Evolutionary conservation across 2,113 vertebrate species (phyloP).

Genomic region (Isichthys henryi): DNA sequence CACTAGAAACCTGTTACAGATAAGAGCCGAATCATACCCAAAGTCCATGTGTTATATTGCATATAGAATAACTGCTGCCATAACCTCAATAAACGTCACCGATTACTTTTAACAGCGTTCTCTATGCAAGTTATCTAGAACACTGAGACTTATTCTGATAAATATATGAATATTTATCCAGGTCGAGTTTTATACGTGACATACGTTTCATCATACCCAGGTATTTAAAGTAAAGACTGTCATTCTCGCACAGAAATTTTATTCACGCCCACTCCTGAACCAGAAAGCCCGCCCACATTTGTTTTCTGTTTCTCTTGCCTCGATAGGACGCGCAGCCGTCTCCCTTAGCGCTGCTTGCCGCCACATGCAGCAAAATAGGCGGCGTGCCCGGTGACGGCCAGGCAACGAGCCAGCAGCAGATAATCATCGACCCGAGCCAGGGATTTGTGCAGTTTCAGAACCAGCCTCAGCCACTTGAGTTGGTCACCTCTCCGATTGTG

Average conservation of each 20-base stretch:
- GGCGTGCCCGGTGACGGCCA: conserved; percentile 84
- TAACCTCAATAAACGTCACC: not conserved
- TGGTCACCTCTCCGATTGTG: conserved; percentile 90
- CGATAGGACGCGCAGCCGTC: conserved; percentile 98
- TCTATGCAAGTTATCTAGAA: not conserved
- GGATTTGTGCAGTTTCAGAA: conserved; percentile 87
- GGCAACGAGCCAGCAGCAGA: conserved; percentile 72
- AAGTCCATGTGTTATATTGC: not conserved
- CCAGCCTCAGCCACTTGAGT: conserved; percentile 86
- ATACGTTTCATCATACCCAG: not conserved
- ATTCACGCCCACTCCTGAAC: conserved; percentile 62
- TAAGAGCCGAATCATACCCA: not conserved
- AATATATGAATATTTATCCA: not conserved
- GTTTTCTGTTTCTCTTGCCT: conserved; percentile 28
- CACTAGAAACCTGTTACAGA: not conserved
- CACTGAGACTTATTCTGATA: not conserved
- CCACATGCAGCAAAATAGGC: conserved; percentile 99
- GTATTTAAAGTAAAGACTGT: not conserved
- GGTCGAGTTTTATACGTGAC: not conserved
- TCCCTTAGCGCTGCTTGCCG: conserved; percentile 91
- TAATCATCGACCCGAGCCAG: conserved; percentile 86
- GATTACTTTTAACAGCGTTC: not conserved
- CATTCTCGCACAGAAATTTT: conserved; percentile 47
- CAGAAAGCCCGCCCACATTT: conserved; percentile 60
- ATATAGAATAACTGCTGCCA: not conserved